Evolutionary conservation across 2,888 invertebrate species (phyloP).

Genomic region (Parnassius apollo): DNA sequence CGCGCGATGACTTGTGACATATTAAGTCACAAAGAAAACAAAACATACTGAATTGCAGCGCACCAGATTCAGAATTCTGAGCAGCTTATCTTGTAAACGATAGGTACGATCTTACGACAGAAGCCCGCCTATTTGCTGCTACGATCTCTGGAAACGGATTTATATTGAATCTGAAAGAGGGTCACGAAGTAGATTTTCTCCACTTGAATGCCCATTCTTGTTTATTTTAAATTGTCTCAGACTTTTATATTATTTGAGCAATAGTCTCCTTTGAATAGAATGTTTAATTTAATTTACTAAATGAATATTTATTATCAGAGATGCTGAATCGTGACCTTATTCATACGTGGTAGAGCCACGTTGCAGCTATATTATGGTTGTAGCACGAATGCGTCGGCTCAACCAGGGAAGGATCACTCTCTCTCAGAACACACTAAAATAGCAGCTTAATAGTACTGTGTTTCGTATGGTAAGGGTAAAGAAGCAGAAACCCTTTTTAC

Average conservation of each 20-base stretch:
- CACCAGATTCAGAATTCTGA: conserved; percentile 6
- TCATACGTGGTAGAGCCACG: no score
- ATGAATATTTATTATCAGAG: no score
- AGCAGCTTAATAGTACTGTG: no score
- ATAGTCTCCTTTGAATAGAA: not conserved
- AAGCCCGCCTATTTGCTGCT: conserved; percentile 12
- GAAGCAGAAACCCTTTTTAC: no score
- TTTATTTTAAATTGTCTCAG: conserved; percentile 15
- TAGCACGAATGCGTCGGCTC: no score
- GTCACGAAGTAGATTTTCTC: conserved; percentile 13
- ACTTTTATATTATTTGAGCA: not conserved
- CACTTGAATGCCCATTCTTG: conserved; percentile 8
- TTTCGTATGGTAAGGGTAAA: no score
- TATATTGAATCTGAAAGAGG: conserved; percentile 20
- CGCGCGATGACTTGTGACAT: not conserved
- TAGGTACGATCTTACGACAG: conserved; percentile 22
- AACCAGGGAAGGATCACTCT: no score
- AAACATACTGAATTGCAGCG: conserved; percentile 13
- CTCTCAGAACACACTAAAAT: no score
- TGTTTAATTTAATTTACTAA: not conserved
- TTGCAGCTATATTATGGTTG: no score
- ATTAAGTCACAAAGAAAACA: not conserved
- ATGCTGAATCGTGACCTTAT: no score
- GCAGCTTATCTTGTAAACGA: conserved; percentile 18
- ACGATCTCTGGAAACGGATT: conserved; percentile 11